Conservation (phyloP, 2,888 invertebrate genomes). For the Panzeria rudis region DNA sequence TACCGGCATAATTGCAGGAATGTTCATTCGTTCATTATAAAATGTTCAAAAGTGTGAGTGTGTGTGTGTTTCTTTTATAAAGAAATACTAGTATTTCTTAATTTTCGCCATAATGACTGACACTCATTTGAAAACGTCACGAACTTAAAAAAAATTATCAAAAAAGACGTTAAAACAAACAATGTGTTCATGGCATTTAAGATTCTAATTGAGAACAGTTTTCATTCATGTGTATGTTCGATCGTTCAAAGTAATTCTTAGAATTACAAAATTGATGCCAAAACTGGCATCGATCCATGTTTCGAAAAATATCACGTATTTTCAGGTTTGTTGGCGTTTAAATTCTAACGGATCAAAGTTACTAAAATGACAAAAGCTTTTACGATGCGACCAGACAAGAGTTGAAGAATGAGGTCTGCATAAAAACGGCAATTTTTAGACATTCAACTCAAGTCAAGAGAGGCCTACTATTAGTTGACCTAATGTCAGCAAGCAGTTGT, state of each 20-base stretch:
- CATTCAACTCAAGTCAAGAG: background rate
- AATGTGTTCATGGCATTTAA: conserved; percentile 51
- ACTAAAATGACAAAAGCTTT: background rate
- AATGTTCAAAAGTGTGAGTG: background rate
- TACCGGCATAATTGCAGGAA: conserved; percentile 39
- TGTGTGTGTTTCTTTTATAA: background rate
- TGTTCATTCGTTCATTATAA: background rate
- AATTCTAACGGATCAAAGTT: conserved; percentile 29
- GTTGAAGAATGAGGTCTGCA: background rate
- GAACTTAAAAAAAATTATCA: conserved; percentile 24
- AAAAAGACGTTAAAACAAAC: conserved; percentile 22
- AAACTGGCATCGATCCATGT: conserved; percentile 50
- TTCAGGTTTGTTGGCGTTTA: conserved; percentile 31
- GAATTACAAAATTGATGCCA: conserved; percentile 33
- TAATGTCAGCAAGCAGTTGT: background rate
- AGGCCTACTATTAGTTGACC: background rate
- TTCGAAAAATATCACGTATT: conserved; percentile 37
- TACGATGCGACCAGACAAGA: background rate
- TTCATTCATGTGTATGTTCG: conserved; percentile 49
- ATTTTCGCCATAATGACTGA: conserved; percentile 45
- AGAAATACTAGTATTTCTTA: conserved; percentile 35
- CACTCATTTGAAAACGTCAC: conserved; percentile 62
- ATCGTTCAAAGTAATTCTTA: background rate
- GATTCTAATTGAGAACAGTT: conserved; percentile 48
- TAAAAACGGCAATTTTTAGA: background rate